phyloP scores from a whole-genome alignment of 2,797 vertebrate species.

The Molothrus aeneus region DNA sequence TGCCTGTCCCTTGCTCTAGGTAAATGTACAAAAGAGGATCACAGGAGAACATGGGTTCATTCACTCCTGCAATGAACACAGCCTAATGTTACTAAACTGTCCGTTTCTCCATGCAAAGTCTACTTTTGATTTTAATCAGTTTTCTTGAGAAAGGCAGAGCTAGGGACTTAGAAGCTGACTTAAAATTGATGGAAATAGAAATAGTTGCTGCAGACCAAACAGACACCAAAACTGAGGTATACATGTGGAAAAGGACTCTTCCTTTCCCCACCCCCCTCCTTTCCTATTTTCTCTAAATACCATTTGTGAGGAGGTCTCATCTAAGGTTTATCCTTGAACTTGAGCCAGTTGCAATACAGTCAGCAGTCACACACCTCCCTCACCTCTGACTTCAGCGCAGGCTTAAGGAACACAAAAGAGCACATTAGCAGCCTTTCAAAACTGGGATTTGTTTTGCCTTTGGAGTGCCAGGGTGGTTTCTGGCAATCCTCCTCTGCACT shows the following conservation, averaged over 20 bases:
- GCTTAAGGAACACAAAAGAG: background rate
- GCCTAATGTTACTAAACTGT: background rate
- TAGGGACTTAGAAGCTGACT: background rate
- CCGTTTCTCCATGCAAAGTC: background rate
- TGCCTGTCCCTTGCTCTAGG: conserved; percentile 9
- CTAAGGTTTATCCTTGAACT: background rate
- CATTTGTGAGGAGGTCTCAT: background rate
- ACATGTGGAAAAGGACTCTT: background rate
- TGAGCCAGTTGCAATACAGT: background rate
- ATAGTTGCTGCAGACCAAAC: background rate
- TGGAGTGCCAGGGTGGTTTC: background rate
- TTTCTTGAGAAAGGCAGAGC: background rate
- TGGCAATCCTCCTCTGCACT: background rate
- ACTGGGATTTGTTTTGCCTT: background rate
- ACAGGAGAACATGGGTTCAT: background rate
- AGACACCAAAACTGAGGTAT: background rate
- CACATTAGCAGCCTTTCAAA: background rate
- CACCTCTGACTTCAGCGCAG: background rate
- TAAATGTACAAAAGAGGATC: background rate
- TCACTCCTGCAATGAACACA: background rate
- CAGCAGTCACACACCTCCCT: background rate
- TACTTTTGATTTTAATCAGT: background rate
- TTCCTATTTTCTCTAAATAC: background rate
- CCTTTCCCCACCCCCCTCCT: fast-evolving
- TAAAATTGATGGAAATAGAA: background rate